Percentiles rank a stretch among this genome's conserved stretches.
Evolutionary conservation across 2,888 invertebrate genomes (phyloP).

Genomic region (Ectropis crepuscularia): DNA sequence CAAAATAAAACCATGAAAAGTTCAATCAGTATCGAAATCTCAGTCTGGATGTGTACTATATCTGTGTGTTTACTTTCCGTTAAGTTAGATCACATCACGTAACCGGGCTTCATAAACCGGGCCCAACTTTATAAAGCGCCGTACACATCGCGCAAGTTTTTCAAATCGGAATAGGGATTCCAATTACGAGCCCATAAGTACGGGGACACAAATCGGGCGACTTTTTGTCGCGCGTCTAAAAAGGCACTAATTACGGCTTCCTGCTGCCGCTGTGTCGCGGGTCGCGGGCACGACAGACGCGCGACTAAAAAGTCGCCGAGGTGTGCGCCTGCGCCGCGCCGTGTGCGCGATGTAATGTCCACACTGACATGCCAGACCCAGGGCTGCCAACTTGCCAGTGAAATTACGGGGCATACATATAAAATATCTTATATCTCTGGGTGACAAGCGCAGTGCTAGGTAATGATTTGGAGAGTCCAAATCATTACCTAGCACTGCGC

Average conservation of each 20-base stretch:
- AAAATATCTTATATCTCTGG: no score
- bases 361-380: conserved; percentile 34
- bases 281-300: conserved; percentile 48
- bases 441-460: no score
- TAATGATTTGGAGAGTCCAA: no score
- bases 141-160: conserved; percentile 32
- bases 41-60: not conserved
- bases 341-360: conserved; percentile 38
- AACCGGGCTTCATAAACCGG: conserved; percentile 5
- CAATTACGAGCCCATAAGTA: conserved; percentile 58
- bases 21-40: no score
- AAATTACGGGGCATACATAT: no score
- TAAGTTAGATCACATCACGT: not conserved
- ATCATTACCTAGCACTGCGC: no score
- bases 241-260: conserved; percentile 61
- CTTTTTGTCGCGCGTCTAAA: conserved; percentile 54
- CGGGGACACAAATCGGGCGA: conserved; percentile 38
- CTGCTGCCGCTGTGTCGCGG: conserved; percentile 35
- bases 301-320: conserved; percentile 57
- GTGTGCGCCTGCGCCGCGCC: conserved; percentile 47
- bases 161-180: conserved; percentile 44
- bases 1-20: no score
- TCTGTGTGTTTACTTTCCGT: not conserved
- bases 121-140: conserved; percentile 13
- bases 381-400: conserved; percentile 46